Evolutionary conservation across 2,888 invertebrate species (phyloP).

Genomic region (Cryptocephalus moraei): DNA sequence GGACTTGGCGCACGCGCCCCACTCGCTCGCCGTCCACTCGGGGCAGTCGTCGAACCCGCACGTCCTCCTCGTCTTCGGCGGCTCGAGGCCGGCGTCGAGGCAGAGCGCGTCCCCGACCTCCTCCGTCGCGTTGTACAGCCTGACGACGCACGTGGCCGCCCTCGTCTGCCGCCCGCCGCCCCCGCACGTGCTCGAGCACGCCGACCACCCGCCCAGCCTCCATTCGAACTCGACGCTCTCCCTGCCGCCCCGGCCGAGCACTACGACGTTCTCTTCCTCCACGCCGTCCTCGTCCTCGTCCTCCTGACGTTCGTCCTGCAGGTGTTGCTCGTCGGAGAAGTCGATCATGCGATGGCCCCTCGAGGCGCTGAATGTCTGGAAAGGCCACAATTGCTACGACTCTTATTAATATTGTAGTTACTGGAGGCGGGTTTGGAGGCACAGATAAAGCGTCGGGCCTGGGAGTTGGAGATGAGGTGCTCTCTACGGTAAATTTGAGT

Average conservation of each 20-base stretch:
- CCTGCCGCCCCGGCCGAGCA: not conserved
- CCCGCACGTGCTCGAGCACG: conserved; percentile 76
- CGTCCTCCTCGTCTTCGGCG: conserved; percentile 51
- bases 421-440: not conserved
- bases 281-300: conserved; percentile 2
- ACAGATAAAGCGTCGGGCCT: too few species aligned
- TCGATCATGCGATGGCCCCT: conserved; percentile 58
- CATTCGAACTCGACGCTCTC: conserved; percentile 54
- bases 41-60: conserved; percentile 64
- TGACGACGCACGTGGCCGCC: conserved; percentile 62
- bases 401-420: conserved; percentile 34
- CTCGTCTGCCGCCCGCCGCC: conserved; percentile 63
- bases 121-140: conserved; percentile 44
- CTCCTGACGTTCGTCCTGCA: conserved; percentile 2
- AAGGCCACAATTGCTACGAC: conserved; percentile 72
- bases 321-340: conserved; percentile 33
- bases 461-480: too few species aligned
- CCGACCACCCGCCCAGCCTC: conserved; percentile 77
- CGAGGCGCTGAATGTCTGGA: conserved; percentile 63
- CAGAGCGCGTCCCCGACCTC: conserved; percentile 56
- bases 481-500: too few species aligned
- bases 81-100: conserved; percentile 57
- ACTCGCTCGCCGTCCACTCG: conserved; percentile 58
- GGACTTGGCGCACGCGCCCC: conserved; percentile 63
- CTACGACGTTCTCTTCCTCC: conserved; percentile 7